phyloP scores from a whole-genome alignment of 64 coral and sea anemone species.

The Montipora capricornis region DNA sequence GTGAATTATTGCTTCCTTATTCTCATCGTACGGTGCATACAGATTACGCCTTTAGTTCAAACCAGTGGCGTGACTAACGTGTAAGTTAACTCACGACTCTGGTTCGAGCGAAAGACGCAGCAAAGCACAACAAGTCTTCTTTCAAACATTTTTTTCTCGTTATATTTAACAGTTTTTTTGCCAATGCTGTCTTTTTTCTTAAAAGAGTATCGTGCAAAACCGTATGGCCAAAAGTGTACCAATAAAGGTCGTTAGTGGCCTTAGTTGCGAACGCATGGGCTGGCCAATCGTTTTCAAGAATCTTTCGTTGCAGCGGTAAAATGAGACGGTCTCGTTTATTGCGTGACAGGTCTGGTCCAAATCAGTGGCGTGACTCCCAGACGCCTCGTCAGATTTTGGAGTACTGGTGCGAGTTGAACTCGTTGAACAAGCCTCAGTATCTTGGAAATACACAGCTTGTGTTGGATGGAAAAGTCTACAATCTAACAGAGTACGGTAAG shows the following conservation, averaged over 20 bases:
- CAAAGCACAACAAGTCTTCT: too few relatives aligned
- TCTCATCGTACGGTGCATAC: too few relatives aligned
- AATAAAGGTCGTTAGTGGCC: too few relatives aligned
- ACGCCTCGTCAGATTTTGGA: slow-evolving; percentile 93
- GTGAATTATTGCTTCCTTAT: too few relatives aligned
- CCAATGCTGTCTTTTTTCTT: too few relatives aligned
- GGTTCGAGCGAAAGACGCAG: too few relatives aligned
- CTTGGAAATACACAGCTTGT: slow-evolving; percentile 96
- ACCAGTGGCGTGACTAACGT: slow-evolving; percentile 13
- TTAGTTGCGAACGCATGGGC: not conserved
- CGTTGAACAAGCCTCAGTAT: slow-evolving; percentile 83
- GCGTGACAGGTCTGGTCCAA: slow-evolving; percentile 87
- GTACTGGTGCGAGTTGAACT: slow-evolving; percentile 79
- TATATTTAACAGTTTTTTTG: too few relatives aligned
- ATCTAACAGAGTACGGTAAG: slow-evolving; percentile 82
- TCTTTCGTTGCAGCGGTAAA: too few relatives aligned
- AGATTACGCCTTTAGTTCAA: not conserved
- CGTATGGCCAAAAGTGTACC: too few relatives aligned
- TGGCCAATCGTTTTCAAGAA: not conserved
- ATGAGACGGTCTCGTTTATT: not conserved
- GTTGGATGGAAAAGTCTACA: slow-evolving; percentile 79
- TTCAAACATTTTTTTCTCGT: too few relatives aligned
- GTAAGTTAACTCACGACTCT: not conserved
- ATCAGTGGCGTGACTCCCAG: slow-evolving; percentile 97
- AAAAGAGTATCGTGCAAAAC: too few relatives aligned